Base-by-base conservation (phyloP, 2,797 vertebrate genomes). In the Cryptoprocta ferox region DNA sequence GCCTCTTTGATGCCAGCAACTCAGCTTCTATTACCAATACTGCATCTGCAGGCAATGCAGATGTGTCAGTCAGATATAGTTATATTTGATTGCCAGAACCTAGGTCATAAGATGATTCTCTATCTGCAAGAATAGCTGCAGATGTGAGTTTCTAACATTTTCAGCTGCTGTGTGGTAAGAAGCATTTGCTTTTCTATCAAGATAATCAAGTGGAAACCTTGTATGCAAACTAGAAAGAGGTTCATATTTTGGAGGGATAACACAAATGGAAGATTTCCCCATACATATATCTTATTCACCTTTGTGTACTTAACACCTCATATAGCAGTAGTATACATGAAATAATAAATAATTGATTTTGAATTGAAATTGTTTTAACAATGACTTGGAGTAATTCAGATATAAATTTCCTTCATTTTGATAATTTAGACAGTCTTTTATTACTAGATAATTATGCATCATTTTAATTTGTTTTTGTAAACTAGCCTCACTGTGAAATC, bases 401-500 rank as follows among this genome's bases (percentile, higher is more conserved):
- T 65, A 73, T 94, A 91, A 61, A 76, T n/a, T 59, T 26, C 26
- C 1, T 65, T 92, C 4, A 24, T 83, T 89, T 86, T 80, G 59
- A 42, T 76, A 4, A 39, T 56, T 75, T 80, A 75, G 15, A 63
- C 12, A 83, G 26, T 30, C n/a, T 82, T 32, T 76, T 93, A 61
- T 73, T 96, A 37, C 14, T 79, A 48, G 39, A 73, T 92, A 75
- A 61, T 86, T 39, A 65, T 75, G 21, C 24, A 50, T 83, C 4
- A 86, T 70, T 93, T 97, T 68, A 91, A 90, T 91, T 90, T 92
- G 3, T 71, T 61, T 92, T 94, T 92, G 16, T 73, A 85, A 85
- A 75, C 21, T 63, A 93, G 15, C 37, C 26, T 68, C 32, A 28
- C 7, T 90, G 7, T 92, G 71, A 88, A 79, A 85, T 88, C 92